Evolutionary conservation across 1,140 invertebrate species (phyloP).

Genomic region (Dolichoris vasculosae): DNA sequence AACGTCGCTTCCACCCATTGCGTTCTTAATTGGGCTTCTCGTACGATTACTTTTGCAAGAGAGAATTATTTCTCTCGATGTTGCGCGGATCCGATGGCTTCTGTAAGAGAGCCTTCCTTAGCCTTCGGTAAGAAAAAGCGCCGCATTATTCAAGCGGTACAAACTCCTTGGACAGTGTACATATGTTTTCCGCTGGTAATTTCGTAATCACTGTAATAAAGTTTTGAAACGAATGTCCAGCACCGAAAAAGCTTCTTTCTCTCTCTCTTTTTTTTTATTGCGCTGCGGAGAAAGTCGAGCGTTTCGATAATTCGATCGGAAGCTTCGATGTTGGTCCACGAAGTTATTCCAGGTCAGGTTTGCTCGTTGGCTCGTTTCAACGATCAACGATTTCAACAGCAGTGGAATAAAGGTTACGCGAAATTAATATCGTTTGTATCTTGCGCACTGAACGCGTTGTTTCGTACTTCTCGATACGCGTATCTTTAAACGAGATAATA

Average conservation of each 20-base stretch:
- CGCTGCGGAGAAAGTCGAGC: too few relatives aligned
- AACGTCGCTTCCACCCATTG: neutral
- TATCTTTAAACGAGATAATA: neutral
- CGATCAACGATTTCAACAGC: neutral
- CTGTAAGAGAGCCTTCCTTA: neutral
- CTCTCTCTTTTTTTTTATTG: neutral
- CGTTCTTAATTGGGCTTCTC: slow-evolving; percentile 18
- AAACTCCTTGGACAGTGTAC: too few relatives aligned
- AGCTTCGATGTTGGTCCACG: neutral
- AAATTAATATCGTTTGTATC: neutral
- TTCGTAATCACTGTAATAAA: too few relatives aligned
- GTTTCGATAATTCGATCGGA: neutral
- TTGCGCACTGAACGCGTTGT: neutral
- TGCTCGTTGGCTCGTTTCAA: too few relatives aligned
- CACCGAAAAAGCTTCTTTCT: neutral
- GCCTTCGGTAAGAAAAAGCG: too few relatives aligned
- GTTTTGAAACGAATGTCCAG: neutral
- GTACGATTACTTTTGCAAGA: slow-evolving; percentile 19
- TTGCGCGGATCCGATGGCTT: neutral
- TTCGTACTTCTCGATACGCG: neutral
- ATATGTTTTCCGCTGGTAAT: neutral
- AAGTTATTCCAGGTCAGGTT: too few relatives aligned
- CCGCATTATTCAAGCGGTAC: neutral
- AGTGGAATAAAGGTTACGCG: neutral
- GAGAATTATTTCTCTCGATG: neutral